Evolutionary conservation across 2,113 vertebrate species (phyloP).

Genomic region (Lethenteron reissneri): DNA sequence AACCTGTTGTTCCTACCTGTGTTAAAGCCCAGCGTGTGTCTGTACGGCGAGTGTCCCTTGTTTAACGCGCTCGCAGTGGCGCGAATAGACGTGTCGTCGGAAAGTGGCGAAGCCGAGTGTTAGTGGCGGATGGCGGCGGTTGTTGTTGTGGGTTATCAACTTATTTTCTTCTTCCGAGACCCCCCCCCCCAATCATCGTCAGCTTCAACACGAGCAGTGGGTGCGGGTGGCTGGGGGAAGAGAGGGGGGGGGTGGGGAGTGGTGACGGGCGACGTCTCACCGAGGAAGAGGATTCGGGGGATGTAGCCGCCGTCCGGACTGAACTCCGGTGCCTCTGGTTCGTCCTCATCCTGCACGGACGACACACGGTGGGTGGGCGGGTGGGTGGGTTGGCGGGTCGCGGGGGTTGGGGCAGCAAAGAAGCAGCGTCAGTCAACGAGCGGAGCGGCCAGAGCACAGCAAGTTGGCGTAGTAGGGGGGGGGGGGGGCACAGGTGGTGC

Average conservation of each 20-base stretch:
- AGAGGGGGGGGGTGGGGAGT: too few species aligned
- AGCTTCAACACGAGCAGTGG: background rate
- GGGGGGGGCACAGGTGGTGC: too few species aligned
- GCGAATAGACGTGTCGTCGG: background rate
- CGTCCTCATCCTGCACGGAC: constrained; percentile 61
- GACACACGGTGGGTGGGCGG: background rate
- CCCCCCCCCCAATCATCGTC: background rate
- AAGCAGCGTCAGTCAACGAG: too few species aligned
- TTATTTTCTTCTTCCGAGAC: background rate
- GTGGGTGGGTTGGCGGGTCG: too few species aligned
- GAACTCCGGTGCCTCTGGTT: constrained; percentile 66
- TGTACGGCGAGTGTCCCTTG: background rate
- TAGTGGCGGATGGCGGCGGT: background rate
- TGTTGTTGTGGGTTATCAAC: background rate
- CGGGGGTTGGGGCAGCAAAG: too few species aligned
- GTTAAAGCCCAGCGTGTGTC: too few species aligned
- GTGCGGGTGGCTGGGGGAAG: too few species aligned
- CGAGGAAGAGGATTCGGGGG: constrained; percentile 86
- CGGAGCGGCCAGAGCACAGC: too few species aligned
- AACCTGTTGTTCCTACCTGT: too few species aligned
- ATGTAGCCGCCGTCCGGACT: constrained; percentile 90
- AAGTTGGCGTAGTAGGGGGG: too few species aligned
- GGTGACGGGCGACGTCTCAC: constrained; percentile 21
- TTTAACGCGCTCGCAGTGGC: background rate
- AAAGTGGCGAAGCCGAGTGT: background rate